Evolutionary conservation across 2,888 invertebrate species (phyloP), one percentile per base, ranked within the genome.

Genomic region (Rhynchonema sp.): DNA sequence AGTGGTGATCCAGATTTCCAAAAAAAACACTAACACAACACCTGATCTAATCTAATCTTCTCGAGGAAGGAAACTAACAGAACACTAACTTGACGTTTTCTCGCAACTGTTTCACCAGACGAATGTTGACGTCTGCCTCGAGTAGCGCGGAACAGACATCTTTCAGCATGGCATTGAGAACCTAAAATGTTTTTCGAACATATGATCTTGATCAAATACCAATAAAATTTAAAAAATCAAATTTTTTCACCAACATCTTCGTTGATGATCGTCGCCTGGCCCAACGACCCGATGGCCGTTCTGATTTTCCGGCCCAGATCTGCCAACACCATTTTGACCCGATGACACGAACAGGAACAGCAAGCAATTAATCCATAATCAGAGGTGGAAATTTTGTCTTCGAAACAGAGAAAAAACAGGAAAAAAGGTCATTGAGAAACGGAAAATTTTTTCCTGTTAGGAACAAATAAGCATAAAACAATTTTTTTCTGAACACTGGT

Each of bases 251-350:
- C 3, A 49, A 87, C 88, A 82, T 94, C 92, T 79, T 94, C 91
- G 80, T 94, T 94, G 70, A 96, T 96, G 65, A 96, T 86, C 56
- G 94, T 94, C 63, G 94, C 94, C 80, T 90, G 90, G 79, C 92
- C 94, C 66, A 98, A 80, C 59, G 92, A 92, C 75, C 92, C 87
- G 77, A 98, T 80, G 64, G 98, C 98, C 77, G 89, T 87, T 72
- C 96, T 96, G 75, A 99, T 98, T 81, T 94, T 94, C 74, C 98
- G 85, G 74, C 98, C 98, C 76, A 98, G 83, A 82, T 99, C 98
- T 72, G 98, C 98, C 82, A 99, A 86, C 76, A 98, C 98, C 98
- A 98, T 99, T 63, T 73, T 79, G 64, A 53, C 25, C 38, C 6
- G 28, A 30, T n/a, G n/a, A n/a, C n/a, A n/a, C n/a, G n/a, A 55